Evolutionary conservation across 2,113 vertebrate species (phyloP).

Genomic region (Solenodon paradoxus): DNA sequence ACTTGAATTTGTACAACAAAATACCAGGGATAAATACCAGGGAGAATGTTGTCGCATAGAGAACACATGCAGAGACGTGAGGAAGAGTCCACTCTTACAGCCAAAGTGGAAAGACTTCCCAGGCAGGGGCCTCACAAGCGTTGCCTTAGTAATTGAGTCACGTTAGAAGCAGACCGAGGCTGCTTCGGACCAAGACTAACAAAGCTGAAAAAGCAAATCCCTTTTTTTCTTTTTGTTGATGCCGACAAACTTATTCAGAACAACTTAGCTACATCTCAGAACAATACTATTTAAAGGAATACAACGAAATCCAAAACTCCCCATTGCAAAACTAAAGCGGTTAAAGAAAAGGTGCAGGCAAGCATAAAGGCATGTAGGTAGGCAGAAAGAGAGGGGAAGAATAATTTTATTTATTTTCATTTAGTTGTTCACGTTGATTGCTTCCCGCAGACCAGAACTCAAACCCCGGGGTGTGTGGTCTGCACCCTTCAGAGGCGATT

Average conservation of each 20-base stretch:
- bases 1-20: not conserved
- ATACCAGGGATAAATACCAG: not conserved
- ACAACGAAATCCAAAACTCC: not conserved
- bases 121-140: not conserved
- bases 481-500: too few relatives aligned
- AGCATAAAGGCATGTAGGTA: too few relatives aligned
- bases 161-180: not conserved
- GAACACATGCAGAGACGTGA: accelerated
- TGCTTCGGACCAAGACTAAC: not conserved
- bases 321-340: not conserved
- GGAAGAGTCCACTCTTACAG: not conserved
- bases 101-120: not conserved
- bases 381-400: too few relatives aligned
- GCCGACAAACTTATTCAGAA: not conserved
- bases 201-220: not conserved
- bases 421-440: too few relatives aligned
- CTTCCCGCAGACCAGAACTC: too few relatives aligned
- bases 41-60: not conserved
- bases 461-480: too few relatives aligned
- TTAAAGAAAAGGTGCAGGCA: too few relatives aligned
- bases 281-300: not conserved
- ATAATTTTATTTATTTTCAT: too few relatives aligned
- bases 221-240: not conserved
- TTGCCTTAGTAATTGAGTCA: not conserved
- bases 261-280: not conserved